Evolutionary conservation across 2,888 invertebrate species (phyloP).

Genomic region (Aphodius sticticus): DNA sequence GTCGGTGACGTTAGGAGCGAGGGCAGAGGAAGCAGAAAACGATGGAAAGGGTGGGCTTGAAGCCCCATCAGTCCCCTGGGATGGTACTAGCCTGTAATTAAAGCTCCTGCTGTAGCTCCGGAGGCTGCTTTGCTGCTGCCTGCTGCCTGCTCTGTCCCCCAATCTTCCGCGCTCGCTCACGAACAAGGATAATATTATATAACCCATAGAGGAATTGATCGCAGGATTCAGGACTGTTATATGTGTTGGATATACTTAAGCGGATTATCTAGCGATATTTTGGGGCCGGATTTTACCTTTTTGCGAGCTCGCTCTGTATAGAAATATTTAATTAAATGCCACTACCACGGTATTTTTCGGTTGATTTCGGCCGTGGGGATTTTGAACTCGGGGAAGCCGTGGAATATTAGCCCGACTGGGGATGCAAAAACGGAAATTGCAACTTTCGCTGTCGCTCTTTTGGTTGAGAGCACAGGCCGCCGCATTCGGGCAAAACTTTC

Average conservation of each 20-base stretch:
- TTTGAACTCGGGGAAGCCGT: neutral
- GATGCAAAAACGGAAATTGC: slow-evolving; percentile 12
- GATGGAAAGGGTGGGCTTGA: slow-evolving; percentile 48
- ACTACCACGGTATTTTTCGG: neutral
- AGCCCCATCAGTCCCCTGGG: slow-evolving; percentile 57
- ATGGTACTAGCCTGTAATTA: slow-evolving; percentile 60
- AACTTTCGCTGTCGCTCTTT: neutral
- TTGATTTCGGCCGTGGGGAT: neutral
- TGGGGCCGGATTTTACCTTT: slow-evolving; percentile 43
- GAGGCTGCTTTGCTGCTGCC: slow-evolving; percentile 46
- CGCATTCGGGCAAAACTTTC: neutral
- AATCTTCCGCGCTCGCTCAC: slow-evolving; percentile 48
- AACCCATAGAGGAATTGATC: slow-evolving; percentile 56
- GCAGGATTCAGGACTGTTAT: slow-evolving; percentile 49
- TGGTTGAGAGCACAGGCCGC: neutral
- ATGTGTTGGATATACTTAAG: slow-evolving; percentile 50
- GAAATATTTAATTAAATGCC: slow-evolving; percentile 44
- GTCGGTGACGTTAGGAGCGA: neutral
- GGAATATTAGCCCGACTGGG: neutral
- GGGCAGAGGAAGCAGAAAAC: no score
- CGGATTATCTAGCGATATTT: slow-evolving; percentile 47
- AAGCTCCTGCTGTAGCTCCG: slow-evolving; percentile 54
- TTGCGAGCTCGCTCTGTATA: slow-evolving; percentile 40
- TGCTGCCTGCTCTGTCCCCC: slow-evolving; percentile 48
- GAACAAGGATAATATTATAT: slow-evolving; percentile 55